phyloP scores from a whole-genome alignment of 2,888 invertebrate species.

The Lomographa bimaculata region DNA sequence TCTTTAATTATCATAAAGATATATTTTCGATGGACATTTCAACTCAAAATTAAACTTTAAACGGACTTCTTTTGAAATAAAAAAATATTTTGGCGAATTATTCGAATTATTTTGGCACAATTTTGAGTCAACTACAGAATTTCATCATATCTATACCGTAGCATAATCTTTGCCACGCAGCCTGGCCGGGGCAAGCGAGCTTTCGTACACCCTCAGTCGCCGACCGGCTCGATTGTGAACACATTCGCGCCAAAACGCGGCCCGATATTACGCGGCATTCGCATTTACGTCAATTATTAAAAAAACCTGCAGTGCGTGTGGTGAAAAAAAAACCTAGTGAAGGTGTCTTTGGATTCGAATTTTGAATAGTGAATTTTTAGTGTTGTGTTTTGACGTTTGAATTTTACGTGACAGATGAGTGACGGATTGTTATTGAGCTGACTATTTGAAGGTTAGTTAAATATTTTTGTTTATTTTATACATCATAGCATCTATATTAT shows the following conservation, averaged over 20 bases:
- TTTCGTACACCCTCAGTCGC: conserved; percentile 71
- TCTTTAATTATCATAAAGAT: no score
- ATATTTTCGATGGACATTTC: no score
- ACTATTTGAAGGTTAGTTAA: conserved; percentile 29
- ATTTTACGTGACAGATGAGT: conserved; percentile 31
- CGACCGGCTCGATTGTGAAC: conserved; percentile 50
- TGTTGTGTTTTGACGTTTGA: conserved; percentile 31
- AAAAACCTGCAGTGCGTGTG: conserved; percentile 30
- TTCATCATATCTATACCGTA: conserved; percentile 34
- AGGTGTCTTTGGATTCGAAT: conserved; percentile 5
- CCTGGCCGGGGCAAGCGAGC: conserved; percentile 74
- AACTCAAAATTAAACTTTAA: no score
- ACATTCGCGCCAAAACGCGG: conserved; percentile 27
- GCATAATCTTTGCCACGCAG: conserved; percentile 61
- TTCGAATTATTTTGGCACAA: no score
- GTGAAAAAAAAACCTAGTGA: conserved; percentile 2
- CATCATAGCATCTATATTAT: no score
- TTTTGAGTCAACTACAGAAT: no score
- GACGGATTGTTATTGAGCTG: conserved; percentile 30
- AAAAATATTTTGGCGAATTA: no score
- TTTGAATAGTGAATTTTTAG: conserved; percentile 29
- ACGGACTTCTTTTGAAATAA: no score
- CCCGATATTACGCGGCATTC: conserved; percentile 45
- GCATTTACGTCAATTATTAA: conserved; percentile 48
- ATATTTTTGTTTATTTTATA: no score